These are phyloP conservation scores for Xiphias gladius DNA, from an alignment of 2,113 vertebrate species.

Conservation along the genomic window DNA sequence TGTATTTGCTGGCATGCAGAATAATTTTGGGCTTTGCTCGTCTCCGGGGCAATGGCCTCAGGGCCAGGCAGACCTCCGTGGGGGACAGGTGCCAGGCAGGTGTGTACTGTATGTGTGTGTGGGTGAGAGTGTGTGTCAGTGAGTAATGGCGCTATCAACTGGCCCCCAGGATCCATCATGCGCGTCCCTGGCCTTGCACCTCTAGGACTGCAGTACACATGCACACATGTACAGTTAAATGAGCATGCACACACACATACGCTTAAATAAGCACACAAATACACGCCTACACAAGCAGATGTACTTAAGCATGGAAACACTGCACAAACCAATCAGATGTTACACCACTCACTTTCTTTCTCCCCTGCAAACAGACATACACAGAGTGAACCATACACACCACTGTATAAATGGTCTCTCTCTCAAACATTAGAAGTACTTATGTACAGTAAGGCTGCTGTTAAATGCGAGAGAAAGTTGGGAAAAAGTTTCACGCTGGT, in stretches of 20 bases:
- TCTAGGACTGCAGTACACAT: constrained; percentile 79
- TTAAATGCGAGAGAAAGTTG: constrained; percentile 5
- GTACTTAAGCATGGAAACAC: constrained; percentile 48
- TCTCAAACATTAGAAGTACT: not conserved
- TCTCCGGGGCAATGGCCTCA: constrained; percentile 86
- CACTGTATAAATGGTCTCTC: not conserved
- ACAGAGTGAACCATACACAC: not conserved
- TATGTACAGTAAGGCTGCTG: not conserved
- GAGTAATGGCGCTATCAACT: constrained; percentile 99
- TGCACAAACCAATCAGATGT: constrained; percentile 20
- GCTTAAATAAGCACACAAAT: constrained; percentile 19
- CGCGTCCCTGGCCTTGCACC: constrained; percentile 80
- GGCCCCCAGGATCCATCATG: constrained; percentile 97
- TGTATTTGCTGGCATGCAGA: constrained; percentile 80
- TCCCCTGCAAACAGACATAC: not conserved
- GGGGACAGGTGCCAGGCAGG: constrained; percentile 92
- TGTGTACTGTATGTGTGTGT: constrained; percentile 85
- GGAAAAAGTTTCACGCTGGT: constrained; percentile 11
- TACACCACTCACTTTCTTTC: not conserved
- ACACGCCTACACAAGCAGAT: constrained; percentile 42
- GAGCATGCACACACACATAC: constrained; percentile 69
- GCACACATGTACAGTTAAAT: constrained; percentile 56
- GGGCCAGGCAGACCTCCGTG: constrained; percentile 85
- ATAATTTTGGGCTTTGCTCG: constrained; percentile 77
- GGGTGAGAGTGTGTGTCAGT: constrained; percentile 90